Conservation (phyloP, 1,140 invertebrate species). For the Pemphigus obesinymphae region DNA sequence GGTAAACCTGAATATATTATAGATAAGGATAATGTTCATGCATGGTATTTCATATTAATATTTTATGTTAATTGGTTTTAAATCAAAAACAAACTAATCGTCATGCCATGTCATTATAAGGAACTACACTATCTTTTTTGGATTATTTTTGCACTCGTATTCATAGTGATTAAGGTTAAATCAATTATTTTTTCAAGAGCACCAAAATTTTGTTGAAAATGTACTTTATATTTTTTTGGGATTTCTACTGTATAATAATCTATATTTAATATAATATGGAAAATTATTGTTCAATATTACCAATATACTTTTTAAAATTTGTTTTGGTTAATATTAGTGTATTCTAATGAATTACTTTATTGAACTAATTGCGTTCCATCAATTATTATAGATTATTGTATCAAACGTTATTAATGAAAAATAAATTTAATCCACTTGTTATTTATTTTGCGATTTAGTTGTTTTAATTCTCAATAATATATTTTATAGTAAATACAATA, state of each 20-base stretch:
- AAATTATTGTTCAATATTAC: neutral
- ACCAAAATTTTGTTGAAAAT: neutral
- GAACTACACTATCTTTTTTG: neutral
- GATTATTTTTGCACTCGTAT: neutral
- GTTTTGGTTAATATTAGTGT: neutral
- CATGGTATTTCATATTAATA: neutral
- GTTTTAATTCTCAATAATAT: neutral
- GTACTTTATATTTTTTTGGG: conserved; percentile 14
- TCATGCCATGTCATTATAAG: neutral
- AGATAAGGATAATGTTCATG: neutral
- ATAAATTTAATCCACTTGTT: neutral
- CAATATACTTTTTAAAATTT: neutral
- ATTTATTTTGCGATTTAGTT: neutral
- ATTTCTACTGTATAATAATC: neutral
- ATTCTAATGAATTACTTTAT: neutral
- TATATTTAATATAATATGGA: neutral
- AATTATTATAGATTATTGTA: neutral
- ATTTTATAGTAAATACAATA: neutral
- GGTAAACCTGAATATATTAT: conserved; percentile 11
- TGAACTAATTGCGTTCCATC: neutral
- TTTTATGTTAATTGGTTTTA: neutral
- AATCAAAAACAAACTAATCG: neutral
- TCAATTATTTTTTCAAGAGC: neutral
- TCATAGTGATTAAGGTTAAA: neutral
- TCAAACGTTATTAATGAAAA: neutral